Evolutionary conservation across 2,113 vertebrate genomes (phyloP), one percentile per base, ranked within the genome.

Genomic region (Plecturocebus donacophilus): DNA sequence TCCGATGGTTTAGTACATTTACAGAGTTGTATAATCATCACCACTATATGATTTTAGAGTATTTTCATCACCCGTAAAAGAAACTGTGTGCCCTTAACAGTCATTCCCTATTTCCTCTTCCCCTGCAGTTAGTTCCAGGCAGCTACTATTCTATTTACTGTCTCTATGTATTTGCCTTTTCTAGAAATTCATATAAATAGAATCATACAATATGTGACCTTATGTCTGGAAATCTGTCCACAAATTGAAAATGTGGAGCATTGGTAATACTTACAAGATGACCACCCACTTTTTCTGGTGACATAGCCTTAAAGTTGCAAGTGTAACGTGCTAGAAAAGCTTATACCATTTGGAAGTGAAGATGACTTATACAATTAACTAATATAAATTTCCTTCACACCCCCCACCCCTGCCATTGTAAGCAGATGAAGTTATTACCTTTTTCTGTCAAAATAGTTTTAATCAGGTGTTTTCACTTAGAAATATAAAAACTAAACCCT

Each of bases 361-460:
- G 10, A 80, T 42, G 80, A 1, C 4, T 58, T 89, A 32, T 17
- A 30, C 6, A 80, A 27, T 54, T 88, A 70, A 5, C 25, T 89
- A 11, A 4, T 77, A 16, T 85, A 16, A 84, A 16, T 71, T 68
- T 10, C 30, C 1, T 49, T 45, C 49, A 19, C 16, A 17, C 5
- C 16, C 52, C 52, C 1, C 42, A 58, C n/a, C 19, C 7, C 35
- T 23, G 20, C 54, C 81, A 94, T 92, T 82, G 11, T 83, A 68
- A 90, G 6, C 2, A 12, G 35, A 91, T 25, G 56, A 25, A 76
- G 16, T 88, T 86, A 80, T 21, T 92, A 80, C 6, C 16, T 87
- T 95, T 96, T 93, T 54, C 25, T 47, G 84, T 95, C 38, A 84
- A 45, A 80, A 85, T 64, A 83, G 23, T 71, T 66, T 87, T 81